These are phyloP conservation scores for Stratiolaelaps scimitus DNA, from an alignment of 1,140 invertebrate species.

Conservation along the genomic window DNA sequence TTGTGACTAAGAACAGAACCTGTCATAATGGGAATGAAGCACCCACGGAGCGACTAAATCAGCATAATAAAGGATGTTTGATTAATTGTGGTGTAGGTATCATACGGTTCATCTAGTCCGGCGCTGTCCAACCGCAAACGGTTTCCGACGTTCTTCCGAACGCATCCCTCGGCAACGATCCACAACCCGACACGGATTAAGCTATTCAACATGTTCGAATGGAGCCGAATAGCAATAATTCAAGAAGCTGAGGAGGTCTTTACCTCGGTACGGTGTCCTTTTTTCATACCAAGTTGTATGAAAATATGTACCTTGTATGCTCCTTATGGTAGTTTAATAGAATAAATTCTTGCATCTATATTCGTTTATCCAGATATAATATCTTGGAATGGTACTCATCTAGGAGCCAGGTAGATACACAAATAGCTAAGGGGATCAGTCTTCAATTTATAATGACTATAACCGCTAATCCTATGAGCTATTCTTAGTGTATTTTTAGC, in stretches of 20 bases:
- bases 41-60: background rate
- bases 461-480: no score
- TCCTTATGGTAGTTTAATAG: no score
- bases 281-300: no score
- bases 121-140: constrained; percentile 91
- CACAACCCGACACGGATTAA: constrained; percentile 96
- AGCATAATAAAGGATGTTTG: background rate
- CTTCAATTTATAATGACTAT: no score
- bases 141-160: constrained; percentile 95
- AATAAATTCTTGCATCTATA: no score
- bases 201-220: constrained; percentile 89
- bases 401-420: no score
- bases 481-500: no score
- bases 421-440: no score
- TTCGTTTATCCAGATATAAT: no score
- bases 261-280: constrained; percentile 62
- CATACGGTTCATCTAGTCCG: constrained; percentile 94
- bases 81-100: constrained; percentile 54
- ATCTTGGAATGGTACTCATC: constrained; percentile 3
- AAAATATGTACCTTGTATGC: no score
- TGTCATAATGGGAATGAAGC: no score
- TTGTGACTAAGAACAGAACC: no score
- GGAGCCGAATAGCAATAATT: constrained; percentile 89
- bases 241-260: constrained; percentile 99
- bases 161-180: constrained; percentile 96